Evolutionary conservation across 2,113 vertebrate genomes (phyloP).

Genomic region (Arenaria interpres): DNA sequence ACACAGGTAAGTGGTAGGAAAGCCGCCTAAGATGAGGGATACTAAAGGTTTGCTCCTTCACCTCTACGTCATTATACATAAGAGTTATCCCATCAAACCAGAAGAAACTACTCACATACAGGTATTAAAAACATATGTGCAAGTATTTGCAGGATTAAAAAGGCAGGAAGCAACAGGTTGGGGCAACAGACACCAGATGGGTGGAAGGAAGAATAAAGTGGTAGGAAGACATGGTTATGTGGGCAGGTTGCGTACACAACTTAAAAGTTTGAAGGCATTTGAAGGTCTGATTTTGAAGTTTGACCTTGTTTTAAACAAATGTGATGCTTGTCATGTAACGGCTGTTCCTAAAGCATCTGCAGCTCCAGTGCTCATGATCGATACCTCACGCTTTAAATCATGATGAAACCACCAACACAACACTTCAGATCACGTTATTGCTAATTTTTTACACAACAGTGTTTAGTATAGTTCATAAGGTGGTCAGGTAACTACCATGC

Average conservation of each 20-base stretch:
- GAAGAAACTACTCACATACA: background rate
- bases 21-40: background rate
- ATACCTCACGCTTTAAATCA: background rate
- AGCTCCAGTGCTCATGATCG: background rate
- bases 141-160: slow-evolving; percentile 30
- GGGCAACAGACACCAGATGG: background rate
- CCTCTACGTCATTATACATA: background rate
- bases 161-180: slow-evolving; percentile 43
- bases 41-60: background rate
- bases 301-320: background rate
- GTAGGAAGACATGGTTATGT: background rate
- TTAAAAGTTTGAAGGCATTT: background rate
- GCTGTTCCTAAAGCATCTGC: background rate
- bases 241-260: background rate
- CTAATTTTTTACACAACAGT: background rate
- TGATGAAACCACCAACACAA: background rate
- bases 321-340: background rate
- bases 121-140: background rate
- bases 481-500: background rate
- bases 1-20: background rate
- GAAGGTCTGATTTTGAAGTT: background rate
- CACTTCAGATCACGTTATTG: background rate
- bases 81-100: background rate
- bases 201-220: background rate
- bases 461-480: background rate